Evolutionary conservation across 2,797 vertebrate genomes (phyloP).

Genomic region (Ispidina lecontei): DNA sequence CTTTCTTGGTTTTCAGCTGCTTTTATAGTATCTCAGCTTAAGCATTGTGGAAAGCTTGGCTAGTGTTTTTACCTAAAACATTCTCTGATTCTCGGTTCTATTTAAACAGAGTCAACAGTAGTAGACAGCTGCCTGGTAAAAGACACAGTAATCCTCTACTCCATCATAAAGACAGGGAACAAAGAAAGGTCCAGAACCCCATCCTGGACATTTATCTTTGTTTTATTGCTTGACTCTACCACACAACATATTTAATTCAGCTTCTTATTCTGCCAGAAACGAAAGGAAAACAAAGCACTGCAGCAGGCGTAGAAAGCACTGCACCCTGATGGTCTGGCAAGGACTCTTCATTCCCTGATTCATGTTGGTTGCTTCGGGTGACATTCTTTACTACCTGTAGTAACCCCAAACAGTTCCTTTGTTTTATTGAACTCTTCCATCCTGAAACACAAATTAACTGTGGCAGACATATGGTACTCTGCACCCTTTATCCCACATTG

Average conservation of each 20-base stretch:
- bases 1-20: not conserved
- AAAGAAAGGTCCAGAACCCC: not conserved
- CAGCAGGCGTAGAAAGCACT: not conserved
- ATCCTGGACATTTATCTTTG: not conserved
- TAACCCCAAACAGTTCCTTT: not conserved
- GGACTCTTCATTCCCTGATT: not conserved
- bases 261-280: not conserved
- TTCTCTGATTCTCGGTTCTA: not conserved
- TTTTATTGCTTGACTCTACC: not conserved
- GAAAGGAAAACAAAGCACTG: not conserved
- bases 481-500: not conserved
- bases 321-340: not conserved
- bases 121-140: not conserved
- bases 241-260: not conserved
- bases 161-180: not conserved
- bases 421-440: not conserved
- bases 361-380: not conserved
- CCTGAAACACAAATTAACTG: not conserved
- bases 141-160: not conserved
- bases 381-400: not conserved
- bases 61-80: not conserved
- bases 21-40: not conserved
- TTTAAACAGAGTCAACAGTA: not conserved
- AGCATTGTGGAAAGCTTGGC: not conserved
- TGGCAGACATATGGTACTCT: not conserved